These are phyloP conservation scores for Brienomyrus brachyistius DNA, from an alignment of 2,113 vertebrate genomes.

Conservation along the genomic window DNA sequence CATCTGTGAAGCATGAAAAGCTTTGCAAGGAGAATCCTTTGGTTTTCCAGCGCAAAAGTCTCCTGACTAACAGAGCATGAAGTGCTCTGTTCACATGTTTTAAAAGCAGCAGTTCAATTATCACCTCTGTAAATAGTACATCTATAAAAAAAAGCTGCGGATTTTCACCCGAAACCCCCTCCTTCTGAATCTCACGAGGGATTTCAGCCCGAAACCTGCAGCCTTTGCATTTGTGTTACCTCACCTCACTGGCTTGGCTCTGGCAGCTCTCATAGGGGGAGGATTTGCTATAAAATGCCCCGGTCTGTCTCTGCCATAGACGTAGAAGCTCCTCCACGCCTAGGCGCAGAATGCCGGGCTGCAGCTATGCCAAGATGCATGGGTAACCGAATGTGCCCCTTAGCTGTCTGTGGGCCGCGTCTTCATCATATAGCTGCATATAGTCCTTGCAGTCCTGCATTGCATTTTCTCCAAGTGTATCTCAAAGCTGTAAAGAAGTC, in stretches of 20 bases:
- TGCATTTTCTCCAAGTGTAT: neutral
- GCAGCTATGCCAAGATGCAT: constrained; percentile 1
- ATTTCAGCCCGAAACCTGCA: neutral
- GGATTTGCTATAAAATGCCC: neutral
- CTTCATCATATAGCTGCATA: neutral
- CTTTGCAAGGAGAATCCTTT: constrained; percentile 4
- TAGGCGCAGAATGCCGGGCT: neutral
- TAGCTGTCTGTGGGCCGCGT: neutral
- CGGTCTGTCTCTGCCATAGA: neutral
- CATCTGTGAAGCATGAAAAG: neutral
- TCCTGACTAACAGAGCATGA: constrained; percentile 31
- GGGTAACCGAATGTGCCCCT: neutral
- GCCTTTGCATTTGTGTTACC: neutral
- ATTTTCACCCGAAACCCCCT: constrained; percentile 31
- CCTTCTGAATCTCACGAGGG: constrained; percentile 11
- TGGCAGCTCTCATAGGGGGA: neutral
- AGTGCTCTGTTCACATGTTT: constrained; percentile 40
- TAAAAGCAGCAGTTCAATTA: constrained; percentile 48
- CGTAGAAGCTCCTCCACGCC: neutral
- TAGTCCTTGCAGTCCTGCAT: neutral
- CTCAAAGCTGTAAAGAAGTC: neutral
- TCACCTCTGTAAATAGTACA: constrained; percentile 58
- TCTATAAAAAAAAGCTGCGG: constrained; percentile 41
- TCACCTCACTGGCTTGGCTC: neutral
- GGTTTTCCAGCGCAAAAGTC: constrained; percentile 33